These are phyloP conservation scores for Aplysia californica DNA, from an alignment of 1,140 invertebrate genomes.

Conservation along the genomic window DNA sequence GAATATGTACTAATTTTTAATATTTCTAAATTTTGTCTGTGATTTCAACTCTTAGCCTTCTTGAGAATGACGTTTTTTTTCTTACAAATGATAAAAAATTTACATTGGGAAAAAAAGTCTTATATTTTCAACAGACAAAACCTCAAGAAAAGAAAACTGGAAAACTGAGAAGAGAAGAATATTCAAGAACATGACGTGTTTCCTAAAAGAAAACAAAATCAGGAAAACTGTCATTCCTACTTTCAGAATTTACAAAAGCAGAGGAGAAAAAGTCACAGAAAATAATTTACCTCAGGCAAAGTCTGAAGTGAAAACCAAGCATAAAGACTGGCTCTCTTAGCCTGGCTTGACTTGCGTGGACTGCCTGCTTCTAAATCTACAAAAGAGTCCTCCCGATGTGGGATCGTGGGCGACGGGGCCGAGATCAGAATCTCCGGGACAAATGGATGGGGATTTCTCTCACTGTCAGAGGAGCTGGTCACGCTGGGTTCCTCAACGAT, in stretches of 20 bases:
- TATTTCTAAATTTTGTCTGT: too few species aligned
- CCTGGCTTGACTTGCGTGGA: slow-evolving; percentile 47
- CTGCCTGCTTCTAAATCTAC: slow-evolving; percentile 11
- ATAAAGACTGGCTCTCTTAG: slow-evolving; percentile 92
- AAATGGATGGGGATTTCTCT: not conserved
- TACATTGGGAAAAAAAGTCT: not conserved
- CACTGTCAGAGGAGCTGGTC: too few species aligned
- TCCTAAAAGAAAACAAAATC: too few species aligned
- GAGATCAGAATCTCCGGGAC: slow-evolving; percentile 21
- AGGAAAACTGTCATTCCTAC: too few species aligned
- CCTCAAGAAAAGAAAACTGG: not conserved
- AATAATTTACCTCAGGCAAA: slow-evolving; percentile 88
- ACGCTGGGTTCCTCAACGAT: slow-evolving; percentile 21
- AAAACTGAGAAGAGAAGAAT: not conserved
- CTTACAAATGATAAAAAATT: not conserved
- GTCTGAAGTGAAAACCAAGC: slow-evolving; percentile 96
- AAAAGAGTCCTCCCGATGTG: not conserved
- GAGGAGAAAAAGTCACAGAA: too few species aligned
- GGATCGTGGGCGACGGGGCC: not conserved
- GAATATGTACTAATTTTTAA: too few species aligned
- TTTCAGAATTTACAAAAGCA: too few species aligned
- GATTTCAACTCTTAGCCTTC: too few species aligned
- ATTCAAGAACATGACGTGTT: too few species aligned
- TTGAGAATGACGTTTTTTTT: not conserved
- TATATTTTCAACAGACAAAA: not conserved